A percentile compares a stretch with the other conserved stretches of the same genome.
phyloP scores from a whole-genome alignment of 2,113 vertebrate species.

The Charadrius vociferus region DNA sequence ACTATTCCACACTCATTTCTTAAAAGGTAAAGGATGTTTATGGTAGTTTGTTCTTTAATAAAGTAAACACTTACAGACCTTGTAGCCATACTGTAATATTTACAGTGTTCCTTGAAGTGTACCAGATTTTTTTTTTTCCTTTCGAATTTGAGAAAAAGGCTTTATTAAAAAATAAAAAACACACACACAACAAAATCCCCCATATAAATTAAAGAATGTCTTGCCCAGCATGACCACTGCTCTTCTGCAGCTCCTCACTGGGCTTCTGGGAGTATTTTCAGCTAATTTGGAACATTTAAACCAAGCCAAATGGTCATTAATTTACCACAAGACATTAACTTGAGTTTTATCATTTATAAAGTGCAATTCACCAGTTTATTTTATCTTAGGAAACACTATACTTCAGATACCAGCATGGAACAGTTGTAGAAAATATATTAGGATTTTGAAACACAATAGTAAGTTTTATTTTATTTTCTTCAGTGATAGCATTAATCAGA shows the following conservation, averaged over 20 bases:
- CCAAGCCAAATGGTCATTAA: not conserved
- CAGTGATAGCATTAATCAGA: not conserved
- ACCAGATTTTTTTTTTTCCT: not conserved
- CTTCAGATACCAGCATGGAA: not conserved
- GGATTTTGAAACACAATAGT: not conserved
- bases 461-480: not conserved
- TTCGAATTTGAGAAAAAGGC: not conserved
- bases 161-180: not conserved
- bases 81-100: not conserved
- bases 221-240: not conserved
- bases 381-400: not conserved
- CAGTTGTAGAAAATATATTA: not conserved
- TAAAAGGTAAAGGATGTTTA: not conserved
- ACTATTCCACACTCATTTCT: not conserved
- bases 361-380: not conserved
- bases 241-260: not conserved
- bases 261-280: not conserved
- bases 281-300: not conserved
- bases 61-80: not conserved
- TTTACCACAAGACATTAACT: not conserved
- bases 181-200: not conserved
- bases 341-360: not conserved
- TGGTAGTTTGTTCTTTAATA: not conserved
- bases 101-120: not conserved
- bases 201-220: not conserved